These are phyloP conservation scores for Enteromius treurensis DNA, from an alignment of 2,797 vertebrate species.

Conservation along the genomic window DNA sequence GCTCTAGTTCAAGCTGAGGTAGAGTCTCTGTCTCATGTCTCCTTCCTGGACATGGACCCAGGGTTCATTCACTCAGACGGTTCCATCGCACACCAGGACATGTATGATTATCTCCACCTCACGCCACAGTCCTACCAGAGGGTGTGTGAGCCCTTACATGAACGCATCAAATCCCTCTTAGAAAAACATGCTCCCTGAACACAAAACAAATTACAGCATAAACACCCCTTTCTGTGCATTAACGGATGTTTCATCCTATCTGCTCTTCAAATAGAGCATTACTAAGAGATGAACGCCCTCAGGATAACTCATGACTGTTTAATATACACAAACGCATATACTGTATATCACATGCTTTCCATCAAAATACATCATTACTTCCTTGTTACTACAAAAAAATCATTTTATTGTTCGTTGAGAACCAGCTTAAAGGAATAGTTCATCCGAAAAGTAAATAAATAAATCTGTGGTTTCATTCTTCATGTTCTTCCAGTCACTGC, in stretches of 20 bases:
- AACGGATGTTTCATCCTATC: slow-evolving; percentile 2
- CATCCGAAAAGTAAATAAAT: not conserved
- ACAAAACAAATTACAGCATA: not conserved
- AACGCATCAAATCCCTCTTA: slow-evolving; percentile 80
- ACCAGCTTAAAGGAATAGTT: not conserved
- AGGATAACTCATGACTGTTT: slow-evolving; percentile 28
- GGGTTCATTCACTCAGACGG: slow-evolving; percentile 88
- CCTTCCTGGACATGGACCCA: slow-evolving; percentile 84
- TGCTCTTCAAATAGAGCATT: slow-evolving; percentile 22
- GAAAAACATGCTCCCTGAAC: slow-evolving; percentile 65
- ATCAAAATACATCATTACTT: not conserved
- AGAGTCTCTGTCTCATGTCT: slow-evolving; percentile 75
- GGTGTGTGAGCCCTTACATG: slow-evolving; percentile 84
- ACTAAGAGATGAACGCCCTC: slow-evolving; percentile 14
- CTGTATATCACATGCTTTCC: slow-evolving; percentile 22
- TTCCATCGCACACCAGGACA: slow-evolving; percentile 90
- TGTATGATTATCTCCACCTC: slow-evolving; percentile 93
- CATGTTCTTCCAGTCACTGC: not conserved
- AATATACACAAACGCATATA: not conserved
- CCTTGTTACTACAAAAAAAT: not conserved
- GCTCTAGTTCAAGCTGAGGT: slow-evolving; percentile 78
- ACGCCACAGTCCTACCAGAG: slow-evolving; percentile 85
- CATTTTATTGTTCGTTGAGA: not conserved
- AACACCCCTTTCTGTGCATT: not conserved
- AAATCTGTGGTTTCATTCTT: not conserved